Conservation (phyloP, 2,113 vertebrate species). For the Takifugu bimaculatus region DNA sequence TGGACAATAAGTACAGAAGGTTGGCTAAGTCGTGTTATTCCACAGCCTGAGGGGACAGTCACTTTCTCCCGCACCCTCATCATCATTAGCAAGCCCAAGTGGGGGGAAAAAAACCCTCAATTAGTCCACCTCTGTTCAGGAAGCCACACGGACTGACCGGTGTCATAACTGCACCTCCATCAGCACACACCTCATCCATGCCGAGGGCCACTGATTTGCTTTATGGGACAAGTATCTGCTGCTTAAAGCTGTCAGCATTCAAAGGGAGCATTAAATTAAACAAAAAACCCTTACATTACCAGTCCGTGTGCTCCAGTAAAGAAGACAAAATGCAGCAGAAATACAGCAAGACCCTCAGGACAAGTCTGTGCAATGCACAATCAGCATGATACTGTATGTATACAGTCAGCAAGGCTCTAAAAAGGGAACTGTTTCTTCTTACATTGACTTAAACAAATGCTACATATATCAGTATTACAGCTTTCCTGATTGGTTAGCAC, state of each 20-base stretch:
- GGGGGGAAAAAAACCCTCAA: slow-evolving; percentile 66
- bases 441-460: too few relatives aligned
- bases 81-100: slow-evolving; percentile 74
- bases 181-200: slow-evolving; percentile 8
- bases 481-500: too few relatives aligned
- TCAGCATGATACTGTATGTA: not conserved
- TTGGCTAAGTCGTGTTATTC: slow-evolving; percentile 70
- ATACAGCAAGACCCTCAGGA: not conserved
- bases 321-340: not conserved
- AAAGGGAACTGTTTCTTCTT: not conserved
- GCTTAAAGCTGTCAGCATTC: slow-evolving; percentile 8
- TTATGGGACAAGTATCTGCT: slow-evolving; percentile 3
- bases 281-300: not conserved
- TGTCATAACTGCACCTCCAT: slow-evolving; percentile 28
- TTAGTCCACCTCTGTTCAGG: slow-evolving; percentile 65
- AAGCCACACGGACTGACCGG: slow-evolving; percentile 42
- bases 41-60: slow-evolving; percentile 74
- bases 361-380: not conserved
- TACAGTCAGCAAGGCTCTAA: not conserved
- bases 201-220: slow-evolving; percentile 25
- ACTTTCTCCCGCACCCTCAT: slow-evolving; percentile 68
- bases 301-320: not conserved
- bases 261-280: slow-evolving; percentile 15
- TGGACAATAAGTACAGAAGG: slow-evolving; percentile 82
- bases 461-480: too few relatives aligned